Evolutionary conservation across 2,888 invertebrate species (phyloP).

Genomic region (Noctua janthina): DNA sequence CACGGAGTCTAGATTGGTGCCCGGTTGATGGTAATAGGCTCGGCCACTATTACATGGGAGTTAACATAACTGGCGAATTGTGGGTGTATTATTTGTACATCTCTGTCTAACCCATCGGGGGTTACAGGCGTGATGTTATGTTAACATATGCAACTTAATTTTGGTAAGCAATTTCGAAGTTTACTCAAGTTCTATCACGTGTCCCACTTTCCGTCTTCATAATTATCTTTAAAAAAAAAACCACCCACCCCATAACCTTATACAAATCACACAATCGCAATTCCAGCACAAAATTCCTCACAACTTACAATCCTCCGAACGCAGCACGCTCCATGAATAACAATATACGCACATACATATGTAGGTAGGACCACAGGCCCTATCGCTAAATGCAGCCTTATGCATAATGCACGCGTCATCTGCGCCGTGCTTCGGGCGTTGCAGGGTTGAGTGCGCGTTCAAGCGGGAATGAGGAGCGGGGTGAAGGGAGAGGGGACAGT

Average conservation of each 20-base stretch:
- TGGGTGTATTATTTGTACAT: neutral
- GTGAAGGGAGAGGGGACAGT: neutral
- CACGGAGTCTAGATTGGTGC: neutral
- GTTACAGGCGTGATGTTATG: neutral
- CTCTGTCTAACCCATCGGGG: neutral
- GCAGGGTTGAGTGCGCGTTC: constrained; percentile 57
- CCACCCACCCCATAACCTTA: neutral
- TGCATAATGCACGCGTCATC: constrained; percentile 88
- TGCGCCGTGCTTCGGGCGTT: constrained; percentile 77
- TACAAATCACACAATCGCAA: neutral
- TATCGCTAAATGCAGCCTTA: constrained; percentile 84
- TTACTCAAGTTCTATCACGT: neutral
- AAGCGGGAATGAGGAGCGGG: constrained; percentile 52
- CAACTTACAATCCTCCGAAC: constrained; percentile 60
- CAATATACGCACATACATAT: constrained; percentile 65
- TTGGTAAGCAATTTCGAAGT: no score
- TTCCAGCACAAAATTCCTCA: constrained; percentile 41
- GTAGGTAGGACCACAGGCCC: constrained; percentile 67
- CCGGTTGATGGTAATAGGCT: neutral
- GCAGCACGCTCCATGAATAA: constrained; percentile 63
- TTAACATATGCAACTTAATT: no score
- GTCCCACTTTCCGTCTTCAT: neutral
- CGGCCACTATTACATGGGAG: no score
- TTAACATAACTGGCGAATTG: no score
- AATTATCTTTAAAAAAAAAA: neutral